Evolutionary conservation across 2,888 invertebrate species (phyloP), one percentile per base, ranked within the genome.

Genomic region (Orthosia incerta): DNA sequence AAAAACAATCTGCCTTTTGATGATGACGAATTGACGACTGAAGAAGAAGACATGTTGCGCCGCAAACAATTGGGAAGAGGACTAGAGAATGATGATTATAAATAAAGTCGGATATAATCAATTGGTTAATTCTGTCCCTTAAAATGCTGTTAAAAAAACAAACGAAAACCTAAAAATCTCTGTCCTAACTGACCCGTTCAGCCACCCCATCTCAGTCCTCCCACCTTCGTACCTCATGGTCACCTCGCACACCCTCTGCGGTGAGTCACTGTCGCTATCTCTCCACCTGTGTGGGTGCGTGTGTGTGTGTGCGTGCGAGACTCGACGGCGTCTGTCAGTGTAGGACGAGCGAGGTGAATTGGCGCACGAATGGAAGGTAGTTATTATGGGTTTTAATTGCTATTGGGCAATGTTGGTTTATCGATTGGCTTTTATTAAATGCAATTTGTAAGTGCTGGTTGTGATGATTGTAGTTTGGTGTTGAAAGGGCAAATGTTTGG

Each of bases 261-360:
- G 95, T 95, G 95, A 95, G 93, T 95, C 95, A 95, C 91, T 89
- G 85, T 89, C 87, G 86, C 90, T 93, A 92, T 94, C 92, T 93
- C 89, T 88, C 82, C 82, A 82, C 78, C 83, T 85, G 92, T 92
- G 92, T 91, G 93, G 74, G 90, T 87, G 86, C 77, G 53, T 46
- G 59, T 48, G 61, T 65, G 39, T 79, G 93, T 93, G 93, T 94
- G 93, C 23, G 94, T 93, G 90, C 91, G 91, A 95, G 95, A 95
- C 95, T 88, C 83, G 73, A 79, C 90, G 95, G 95, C 95, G 95
- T 89, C 95, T 89, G 83, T 74, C 83, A 74, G 31, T 80, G 70
- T 74, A 80, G 77, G 71, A 73, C 64, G 74, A 50, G 63, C 76
- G 67, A 39, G 61, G 65, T 80, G 86, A 78, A 93, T 90, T 92